A percentile compares a stretch with the other conserved stretches of the same genome.
Conservation (phyloP, 2,797 vertebrate genomes). For the Sitta carolinensis region DNA sequence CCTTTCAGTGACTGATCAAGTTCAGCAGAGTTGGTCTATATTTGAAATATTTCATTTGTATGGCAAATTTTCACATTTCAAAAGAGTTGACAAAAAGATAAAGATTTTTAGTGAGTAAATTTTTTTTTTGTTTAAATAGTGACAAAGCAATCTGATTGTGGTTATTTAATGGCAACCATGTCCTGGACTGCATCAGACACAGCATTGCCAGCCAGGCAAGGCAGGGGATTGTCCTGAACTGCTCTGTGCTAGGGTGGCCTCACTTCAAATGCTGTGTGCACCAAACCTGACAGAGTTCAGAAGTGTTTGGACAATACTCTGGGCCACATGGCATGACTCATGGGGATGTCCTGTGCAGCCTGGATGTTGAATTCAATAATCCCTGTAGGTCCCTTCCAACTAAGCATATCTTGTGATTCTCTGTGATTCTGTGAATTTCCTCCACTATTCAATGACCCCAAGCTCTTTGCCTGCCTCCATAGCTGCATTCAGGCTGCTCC, state of each 20-base stretch:
- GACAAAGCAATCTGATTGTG: not conserved
- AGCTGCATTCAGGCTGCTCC: not conserved
- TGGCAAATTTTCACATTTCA: not conserved
- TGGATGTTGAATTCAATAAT: not conserved
- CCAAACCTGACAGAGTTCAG: not conserved
- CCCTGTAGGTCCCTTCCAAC: not conserved
- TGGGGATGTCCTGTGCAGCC: not conserved
- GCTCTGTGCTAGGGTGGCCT: not conserved
- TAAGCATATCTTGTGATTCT: not conserved
- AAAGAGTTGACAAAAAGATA: not conserved
- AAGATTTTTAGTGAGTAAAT: not conserved
- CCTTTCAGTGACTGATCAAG: not conserved
- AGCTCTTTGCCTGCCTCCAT: not conserved
- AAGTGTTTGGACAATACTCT: not conserved
- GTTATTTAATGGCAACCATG: not conserved
- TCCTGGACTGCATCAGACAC: not conserved
- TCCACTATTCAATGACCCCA: not conserved
- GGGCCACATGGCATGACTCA: not conserved
- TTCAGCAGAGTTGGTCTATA: not conserved
- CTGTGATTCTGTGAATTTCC: not conserved
- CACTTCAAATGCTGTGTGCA: not conserved
- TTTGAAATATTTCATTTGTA: not conserved
- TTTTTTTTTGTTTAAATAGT: not conserved
- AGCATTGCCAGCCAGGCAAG: rapidly evolving
- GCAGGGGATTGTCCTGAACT: not conserved